Conservation (phyloP, 30 jellyfish, hydroid and myxozoan species). For the Catostylus mosaicus region DNA sequence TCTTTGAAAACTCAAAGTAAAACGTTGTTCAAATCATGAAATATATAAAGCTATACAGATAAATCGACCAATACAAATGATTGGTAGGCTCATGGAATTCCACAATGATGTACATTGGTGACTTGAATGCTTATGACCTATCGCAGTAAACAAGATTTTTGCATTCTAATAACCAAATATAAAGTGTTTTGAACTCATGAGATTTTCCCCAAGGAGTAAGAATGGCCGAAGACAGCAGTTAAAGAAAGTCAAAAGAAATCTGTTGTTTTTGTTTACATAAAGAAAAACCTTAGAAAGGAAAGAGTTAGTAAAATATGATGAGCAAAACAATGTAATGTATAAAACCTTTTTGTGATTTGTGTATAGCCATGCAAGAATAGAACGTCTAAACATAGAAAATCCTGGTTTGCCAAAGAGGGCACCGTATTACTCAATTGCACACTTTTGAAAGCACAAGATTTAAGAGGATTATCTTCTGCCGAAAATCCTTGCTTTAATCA, state of each 20-base stretch:
- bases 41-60: too few species aligned
- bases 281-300: neutral
- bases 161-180: too few species aligned
- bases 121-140: too few species aligned
- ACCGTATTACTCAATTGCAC: neutral
- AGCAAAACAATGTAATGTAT: neutral
- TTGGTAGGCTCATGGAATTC: too few species aligned
- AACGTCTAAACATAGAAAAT: conserved; percentile 26
- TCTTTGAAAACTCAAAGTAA: too few species aligned
- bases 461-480: conserved; percentile 21
- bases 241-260: neutral
- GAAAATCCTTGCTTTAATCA: neutral
- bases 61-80: too few species aligned
- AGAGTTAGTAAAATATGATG: neutral
- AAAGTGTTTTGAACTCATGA: too few species aligned
- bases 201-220: too few species aligned
- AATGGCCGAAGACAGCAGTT: too few species aligned
- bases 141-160: too few species aligned
- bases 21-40: too few species aligned
- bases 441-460: neutral
- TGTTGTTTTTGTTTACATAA: neutral
- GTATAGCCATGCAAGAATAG: neutral
- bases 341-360: neutral
- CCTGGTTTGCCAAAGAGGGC: conserved; percentile 38
- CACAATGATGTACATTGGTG: too few species aligned